Evolutionary conservation across 2,797 vertebrate genomes (phyloP).

Genomic region (Psittacula derbiana): DNA sequence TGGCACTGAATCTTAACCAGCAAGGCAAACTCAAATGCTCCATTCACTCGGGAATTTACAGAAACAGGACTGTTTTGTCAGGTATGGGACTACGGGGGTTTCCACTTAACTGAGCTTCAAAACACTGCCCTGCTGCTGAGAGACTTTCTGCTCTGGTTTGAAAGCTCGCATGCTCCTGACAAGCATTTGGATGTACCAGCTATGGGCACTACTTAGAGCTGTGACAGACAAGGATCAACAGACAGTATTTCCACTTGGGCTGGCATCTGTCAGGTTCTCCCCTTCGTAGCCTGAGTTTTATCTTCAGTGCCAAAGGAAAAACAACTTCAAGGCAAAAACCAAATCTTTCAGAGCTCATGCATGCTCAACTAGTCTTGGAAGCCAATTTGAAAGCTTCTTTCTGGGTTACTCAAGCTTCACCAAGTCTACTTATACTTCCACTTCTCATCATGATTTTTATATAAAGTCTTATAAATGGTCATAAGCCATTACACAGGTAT

Average conservation of each 20-base stretch:
- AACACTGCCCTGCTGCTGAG: not conserved
- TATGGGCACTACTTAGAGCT: not conserved
- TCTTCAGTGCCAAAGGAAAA: constrained; percentile 5
- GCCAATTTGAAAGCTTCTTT: not conserved
- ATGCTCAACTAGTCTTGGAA: not conserved
- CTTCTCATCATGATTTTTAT: constrained; percentile 5
- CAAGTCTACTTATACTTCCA: not conserved
- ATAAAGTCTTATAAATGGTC: constrained; percentile 8
- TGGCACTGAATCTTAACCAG: not conserved
- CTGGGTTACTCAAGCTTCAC: constrained; percentile 1
- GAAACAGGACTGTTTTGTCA: not conserved
- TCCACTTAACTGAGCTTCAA: not conserved
- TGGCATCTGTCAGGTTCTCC: constrained; percentile 26
- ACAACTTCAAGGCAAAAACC: not conserved
- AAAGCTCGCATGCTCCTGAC: not conserved
- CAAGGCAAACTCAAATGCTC: not conserved
- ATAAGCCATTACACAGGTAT: constrained; percentile 32
- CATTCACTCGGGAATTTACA: not conserved
- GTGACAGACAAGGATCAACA: not conserved
- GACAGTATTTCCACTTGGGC: not conserved
- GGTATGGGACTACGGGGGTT: not conserved
- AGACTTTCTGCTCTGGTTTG: not conserved
- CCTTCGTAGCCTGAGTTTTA: not conserved
- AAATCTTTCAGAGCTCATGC: not conserved
- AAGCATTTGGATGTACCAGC: not conserved